Evolutionary conservation across 2,888 invertebrate genomes (phyloP), one percentile per base, ranked within the genome.

Genomic region (Griposia aprilina): DNA sequence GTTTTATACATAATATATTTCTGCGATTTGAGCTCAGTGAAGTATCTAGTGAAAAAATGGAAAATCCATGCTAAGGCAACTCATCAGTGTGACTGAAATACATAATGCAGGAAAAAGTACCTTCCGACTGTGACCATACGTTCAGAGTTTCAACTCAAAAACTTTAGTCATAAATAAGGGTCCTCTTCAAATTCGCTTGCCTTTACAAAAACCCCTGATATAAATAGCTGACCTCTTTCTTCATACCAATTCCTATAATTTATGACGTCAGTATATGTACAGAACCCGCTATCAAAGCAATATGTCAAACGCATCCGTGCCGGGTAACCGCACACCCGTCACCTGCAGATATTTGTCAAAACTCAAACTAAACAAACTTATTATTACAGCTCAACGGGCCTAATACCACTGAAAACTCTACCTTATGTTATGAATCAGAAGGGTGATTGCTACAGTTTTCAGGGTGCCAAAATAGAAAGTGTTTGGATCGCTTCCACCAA

Each of bases 341-440:
- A 96, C 96, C 96, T 96, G 95, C 95, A 96, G 94, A 94, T 95
- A 96, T 96, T 96, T 95, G 95, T 96, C 96, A 96, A 96, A 96
- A 96, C 92, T 95, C 93, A 92, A 85, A 89, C 90, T 88, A 90
- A 91, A 93, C 94, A 91, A 92, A 87, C 57, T 88, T 91, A 89
- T 48, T 69, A 71, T 60, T 91, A 75, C 90, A 55, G 70, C 65
- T 76, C 75, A 52, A 78, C 70, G 82, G 83, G 80, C 80, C 80
- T 82, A 80, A 67, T 45, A 60, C 57, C 65, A 78, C 20, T 57
- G 68, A 5, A 94, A 91, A 89, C 63, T 89, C n/a, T 26, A 76
- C 90, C 78, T 82, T 95, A 92, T 85, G 3, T 0, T 4, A 0
- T 50, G 1, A 0, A 0, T 0, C 30, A 60, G 81, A 88, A 55